A percentile compares a stretch with the other conserved stretches of the same genome.
These are phyloP conservation scores for Girardia tigrina DNA, from an alignment of 2,888 invertebrate species.

Conservation along the genomic window DNA sequence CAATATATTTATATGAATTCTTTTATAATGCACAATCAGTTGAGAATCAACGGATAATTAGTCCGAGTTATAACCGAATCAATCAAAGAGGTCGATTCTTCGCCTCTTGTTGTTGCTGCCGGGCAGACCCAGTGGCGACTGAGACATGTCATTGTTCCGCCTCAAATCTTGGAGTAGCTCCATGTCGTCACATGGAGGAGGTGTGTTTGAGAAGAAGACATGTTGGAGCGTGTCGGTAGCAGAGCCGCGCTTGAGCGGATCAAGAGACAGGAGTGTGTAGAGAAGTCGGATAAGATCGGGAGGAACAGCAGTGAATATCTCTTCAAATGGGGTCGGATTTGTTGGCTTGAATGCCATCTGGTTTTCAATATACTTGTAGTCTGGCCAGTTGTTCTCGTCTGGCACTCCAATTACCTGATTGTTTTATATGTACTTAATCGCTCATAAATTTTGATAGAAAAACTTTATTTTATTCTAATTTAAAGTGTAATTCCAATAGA, in stretches of 20 bases:
- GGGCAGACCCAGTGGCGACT: too few relatives aligned
- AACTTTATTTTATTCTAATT: too few relatives aligned
- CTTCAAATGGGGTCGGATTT: background rate
- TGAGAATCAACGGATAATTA: too few relatives aligned
- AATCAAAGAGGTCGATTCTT: too few relatives aligned
- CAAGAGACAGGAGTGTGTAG: background rate
- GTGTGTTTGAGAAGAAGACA: background rate
- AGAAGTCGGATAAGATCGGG: background rate
- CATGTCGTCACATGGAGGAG: background rate
- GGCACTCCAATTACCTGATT: slow-evolving; percentile 9
- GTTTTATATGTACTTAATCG: too few relatives aligned
- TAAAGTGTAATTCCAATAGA: too few relatives aligned
- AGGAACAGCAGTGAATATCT: background rate
- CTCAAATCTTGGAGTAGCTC: background rate
- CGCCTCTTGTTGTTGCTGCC: background rate
- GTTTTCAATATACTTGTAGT: slow-evolving; percentile 13
- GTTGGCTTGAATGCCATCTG: background rate
- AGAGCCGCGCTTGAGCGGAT: background rate
- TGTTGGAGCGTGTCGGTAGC: background rate
- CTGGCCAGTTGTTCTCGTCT: background rate
- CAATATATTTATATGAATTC: too few relatives aligned
- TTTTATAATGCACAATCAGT: too few relatives aligned
- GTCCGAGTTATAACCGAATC: too few relatives aligned
- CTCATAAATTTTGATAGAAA: too few relatives aligned
- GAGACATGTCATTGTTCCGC: background rate